phyloP scores from a whole-genome alignment of 1,140 invertebrate genomes.

The Anthonomus grandis region DNA sequence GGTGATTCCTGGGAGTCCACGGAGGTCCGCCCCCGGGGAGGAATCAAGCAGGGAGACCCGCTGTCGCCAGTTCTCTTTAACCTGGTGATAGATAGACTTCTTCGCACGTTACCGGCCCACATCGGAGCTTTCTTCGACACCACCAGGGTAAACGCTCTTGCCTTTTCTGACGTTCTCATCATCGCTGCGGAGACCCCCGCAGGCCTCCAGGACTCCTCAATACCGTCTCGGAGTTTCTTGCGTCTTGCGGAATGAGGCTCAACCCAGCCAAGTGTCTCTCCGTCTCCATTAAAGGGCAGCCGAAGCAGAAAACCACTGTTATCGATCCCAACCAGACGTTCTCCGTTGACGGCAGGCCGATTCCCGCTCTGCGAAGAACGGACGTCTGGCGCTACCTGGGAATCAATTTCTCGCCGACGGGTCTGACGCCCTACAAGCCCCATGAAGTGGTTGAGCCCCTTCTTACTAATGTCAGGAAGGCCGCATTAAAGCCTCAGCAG shows the following conservation, averaged over 20 bases:
- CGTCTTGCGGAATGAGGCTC: conserved; percentile 9
- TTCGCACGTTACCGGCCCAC: conserved; percentile 19
- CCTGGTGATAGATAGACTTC: conserved; percentile 35
- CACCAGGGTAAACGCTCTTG: conserved; percentile 12
- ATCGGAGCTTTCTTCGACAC: not conserved
- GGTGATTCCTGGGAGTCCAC: conserved; percentile 36
- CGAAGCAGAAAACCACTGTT: conserved; percentile 15
- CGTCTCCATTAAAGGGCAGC: conserved; percentile 11
- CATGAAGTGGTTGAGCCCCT: not conserved
- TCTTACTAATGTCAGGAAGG: not conserved
- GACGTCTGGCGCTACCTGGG: not conserved
- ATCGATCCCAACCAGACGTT: not conserved
- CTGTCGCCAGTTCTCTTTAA: conserved; percentile 42
- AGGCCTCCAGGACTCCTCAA: conserved; percentile 10
- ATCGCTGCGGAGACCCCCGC: conserved; percentile 12
- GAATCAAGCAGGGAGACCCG: conserved; percentile 49
- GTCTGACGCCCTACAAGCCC: not conserved
- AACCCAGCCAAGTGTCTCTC: conserved; percentile 9
- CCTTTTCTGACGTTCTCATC: conserved; percentile 27
- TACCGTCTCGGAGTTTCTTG: not conserved
- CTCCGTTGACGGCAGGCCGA: not conserved
- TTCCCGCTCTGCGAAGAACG: not conserved
- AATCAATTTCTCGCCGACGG: not conserved
- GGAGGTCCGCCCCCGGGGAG: conserved; percentile 43
- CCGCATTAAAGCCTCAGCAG: not conserved